These are phyloP conservation scores for Diadegma fenestrale DNA, from an alignment of 2,888 invertebrate genomes.

Conservation along the genomic window DNA sequence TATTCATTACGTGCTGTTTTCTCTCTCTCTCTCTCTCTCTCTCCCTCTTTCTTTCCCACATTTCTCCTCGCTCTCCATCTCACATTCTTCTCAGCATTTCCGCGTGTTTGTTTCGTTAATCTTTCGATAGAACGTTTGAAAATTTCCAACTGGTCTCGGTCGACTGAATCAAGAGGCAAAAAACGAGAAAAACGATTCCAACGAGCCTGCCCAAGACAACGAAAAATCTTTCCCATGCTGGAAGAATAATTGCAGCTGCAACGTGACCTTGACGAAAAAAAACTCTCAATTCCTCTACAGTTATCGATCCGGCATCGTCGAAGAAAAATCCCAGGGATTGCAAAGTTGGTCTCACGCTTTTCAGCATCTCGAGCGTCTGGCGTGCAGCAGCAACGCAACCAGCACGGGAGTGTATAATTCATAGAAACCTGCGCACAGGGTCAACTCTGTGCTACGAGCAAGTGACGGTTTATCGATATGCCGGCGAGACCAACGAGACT, in stretches of 20 bases:
- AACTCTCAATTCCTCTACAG: neutral
- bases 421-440: conserved; percentile 34
- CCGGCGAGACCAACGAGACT: conserved; percentile 25
- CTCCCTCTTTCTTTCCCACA: neutral
- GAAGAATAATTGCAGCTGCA: neutral
- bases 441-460: neutral
- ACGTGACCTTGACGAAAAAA: neutral
- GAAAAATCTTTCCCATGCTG: neutral
- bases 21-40: neutral
- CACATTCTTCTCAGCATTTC: neutral
- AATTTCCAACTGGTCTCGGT: neutral
- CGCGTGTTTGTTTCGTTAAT: neutral
- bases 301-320: neutral
- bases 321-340: conserved; percentile 10
- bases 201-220: neutral
- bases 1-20: conserved; percentile 55
- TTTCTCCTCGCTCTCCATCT: neutral
- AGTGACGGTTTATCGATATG: conserved; percentile 42
- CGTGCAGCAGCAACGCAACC: neutral
- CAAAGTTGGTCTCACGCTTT: neutral
- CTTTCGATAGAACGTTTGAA: neutral
- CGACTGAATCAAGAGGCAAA: neutral
- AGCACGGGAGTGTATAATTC: conserved; percentile 1
- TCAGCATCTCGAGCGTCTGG: neutral
- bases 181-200: neutral